Percentiles rank a stretch among this genome's conserved stretches.
Evolutionary conservation across 1,140 invertebrate genomes (phyloP).

Genomic region (Anoplolepis gracilipes): DNA sequence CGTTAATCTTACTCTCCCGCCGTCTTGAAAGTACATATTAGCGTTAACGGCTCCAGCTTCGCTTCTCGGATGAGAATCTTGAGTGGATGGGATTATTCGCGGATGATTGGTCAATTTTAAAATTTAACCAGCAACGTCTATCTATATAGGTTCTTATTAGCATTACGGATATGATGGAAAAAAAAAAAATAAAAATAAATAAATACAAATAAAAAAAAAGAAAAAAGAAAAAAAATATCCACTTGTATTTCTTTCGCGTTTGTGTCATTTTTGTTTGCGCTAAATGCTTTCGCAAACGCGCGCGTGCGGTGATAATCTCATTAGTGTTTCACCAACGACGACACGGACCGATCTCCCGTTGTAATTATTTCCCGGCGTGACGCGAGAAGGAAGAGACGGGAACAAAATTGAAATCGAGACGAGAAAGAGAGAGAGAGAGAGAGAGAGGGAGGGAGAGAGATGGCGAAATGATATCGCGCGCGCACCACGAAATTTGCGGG

Average conservation of each 20-base stretch:
- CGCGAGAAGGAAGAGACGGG: slow-evolving; percentile 50
- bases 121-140: not conserved
- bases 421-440: slow-evolving; percentile 54
- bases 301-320: slow-evolving; percentile 27
- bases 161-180: not conserved
- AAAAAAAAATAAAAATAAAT: no score
- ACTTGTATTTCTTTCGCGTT: not conserved
- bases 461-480: slow-evolving; percentile 54
- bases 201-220: no score
- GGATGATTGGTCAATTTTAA: not conserved
- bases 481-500: slow-evolving; percentile 77
- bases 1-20: not conserved
- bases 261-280: not conserved
- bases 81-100: not conserved
- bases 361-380: slow-evolving; percentile 66
- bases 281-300: not conserved
- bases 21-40: not conserved
- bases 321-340: slow-evolving; percentile 25
- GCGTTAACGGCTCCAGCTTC: not conserved
- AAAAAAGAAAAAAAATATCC: not conserved
- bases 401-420: slow-evolving; percentile 81
- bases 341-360: slow-evolving; percentile 44
- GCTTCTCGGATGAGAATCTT: not conserved
- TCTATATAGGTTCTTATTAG: not conserved
- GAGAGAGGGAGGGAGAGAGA: slow-evolving; percentile 39